Base-by-base conservation (phyloP, 2,797 vertebrate species). In the Hafferia zeledoni region DNA sequence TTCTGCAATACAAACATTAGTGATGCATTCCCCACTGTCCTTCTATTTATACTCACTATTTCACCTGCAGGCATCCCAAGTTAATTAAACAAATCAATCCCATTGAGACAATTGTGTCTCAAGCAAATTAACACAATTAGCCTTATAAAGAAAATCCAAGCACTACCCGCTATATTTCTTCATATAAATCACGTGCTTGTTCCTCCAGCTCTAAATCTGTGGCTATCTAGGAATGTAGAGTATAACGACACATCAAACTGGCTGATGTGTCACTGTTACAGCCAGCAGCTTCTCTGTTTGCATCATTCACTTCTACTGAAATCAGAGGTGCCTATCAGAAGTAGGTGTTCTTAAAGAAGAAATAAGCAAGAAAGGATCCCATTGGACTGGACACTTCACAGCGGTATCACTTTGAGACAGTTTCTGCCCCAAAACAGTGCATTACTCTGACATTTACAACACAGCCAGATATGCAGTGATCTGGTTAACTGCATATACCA, bases 71-170 rank as follows among this genome's bases (percentile, higher is more conserved):
- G 95, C 93, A 97, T 95, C 89, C 91, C 59, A 0, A 96, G 95
- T 96, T 97, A 97, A 96, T 97, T 96, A 96, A 97, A 95, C 91
- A 94, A 95, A 97, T 96, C 96, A 95, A 96, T 96, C 91, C 94
- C 94, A 94, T 94, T 91, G 94, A 97, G 91, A 95, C 95, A 97
- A 96, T 88, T 95, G 89, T 93, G 87, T 95, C 95, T 97, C 85
- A 93, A 96, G 83, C 94, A 97, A 96, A 97, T 97, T 96, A 97
- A 82, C 91, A 95, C 95, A 96, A 96, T 96, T 96, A 97, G 86
- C 82, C 89, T 93, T 86, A 83, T 81, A 76, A 96, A 88, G 89
- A 89, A 91, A 94, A 95, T 67, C 67, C 59, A 83, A 83, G 56
- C 9, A 22, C 69, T 81, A 91, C 57, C 81, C 4, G 0, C 43